Evolutionary conservation across 2,888 invertebrate genomes (phyloP).

Genomic region (Panzeria rudis): DNA sequence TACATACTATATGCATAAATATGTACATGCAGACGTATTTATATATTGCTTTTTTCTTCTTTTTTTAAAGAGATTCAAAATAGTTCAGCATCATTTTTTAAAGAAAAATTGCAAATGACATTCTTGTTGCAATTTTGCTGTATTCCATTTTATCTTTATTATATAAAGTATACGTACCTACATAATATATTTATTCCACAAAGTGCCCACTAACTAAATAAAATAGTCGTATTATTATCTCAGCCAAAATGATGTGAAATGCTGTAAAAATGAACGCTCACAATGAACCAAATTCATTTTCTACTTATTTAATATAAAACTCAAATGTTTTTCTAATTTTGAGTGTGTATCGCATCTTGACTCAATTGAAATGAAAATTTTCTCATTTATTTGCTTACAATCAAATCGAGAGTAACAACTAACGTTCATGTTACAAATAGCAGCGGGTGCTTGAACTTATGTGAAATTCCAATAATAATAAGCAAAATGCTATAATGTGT

Average conservation of each 20-base stretch:
- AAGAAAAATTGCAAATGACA: slow-evolving; percentile 10
- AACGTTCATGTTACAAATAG: slow-evolving; percentile 43
- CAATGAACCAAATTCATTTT: slow-evolving; percentile 40
- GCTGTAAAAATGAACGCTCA: slow-evolving; percentile 53
- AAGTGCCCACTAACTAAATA: slow-evolving; percentile 12
- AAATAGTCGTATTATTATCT: slow-evolving; percentile 26
- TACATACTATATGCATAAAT: too few species aligned
- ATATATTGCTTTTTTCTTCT: background rate
- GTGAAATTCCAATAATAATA: background rate
- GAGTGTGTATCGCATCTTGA: background rate
- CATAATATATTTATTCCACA: slow-evolving; percentile 24
- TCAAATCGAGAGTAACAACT: background rate
- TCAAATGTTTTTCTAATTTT: slow-evolving; percentile 11
- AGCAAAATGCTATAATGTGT: background rate
- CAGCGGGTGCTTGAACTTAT: slow-evolving; percentile 69
- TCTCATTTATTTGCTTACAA: background rate
- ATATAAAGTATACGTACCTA: background rate
- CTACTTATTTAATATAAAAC: background rate
- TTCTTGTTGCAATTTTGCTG: slow-evolving; percentile 22
- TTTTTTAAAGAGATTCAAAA: background rate
- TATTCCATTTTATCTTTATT: slow-evolving; percentile 12
- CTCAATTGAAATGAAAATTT: slow-evolving; percentile 26
- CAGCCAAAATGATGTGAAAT: slow-evolving; percentile 51
- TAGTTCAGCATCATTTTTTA: background rate
- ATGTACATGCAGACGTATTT: too few species aligned